Evolutionary conservation across 2,113 vertebrate genomes (phyloP).

Genomic region (Emberiza fucata): DNA sequence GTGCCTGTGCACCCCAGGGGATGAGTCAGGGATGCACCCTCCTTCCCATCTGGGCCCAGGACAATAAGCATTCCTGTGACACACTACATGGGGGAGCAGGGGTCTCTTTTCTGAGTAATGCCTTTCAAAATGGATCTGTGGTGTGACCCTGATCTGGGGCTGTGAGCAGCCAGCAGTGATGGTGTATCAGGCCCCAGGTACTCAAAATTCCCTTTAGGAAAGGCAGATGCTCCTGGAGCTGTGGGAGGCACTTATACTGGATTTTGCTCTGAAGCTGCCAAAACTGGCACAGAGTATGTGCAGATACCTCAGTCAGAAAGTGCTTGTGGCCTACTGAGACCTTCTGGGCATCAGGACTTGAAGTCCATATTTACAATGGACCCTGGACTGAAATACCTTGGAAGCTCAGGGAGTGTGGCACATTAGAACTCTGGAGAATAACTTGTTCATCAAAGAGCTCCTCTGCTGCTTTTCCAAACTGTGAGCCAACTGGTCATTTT

Average conservation of each 20-base stretch:
- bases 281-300: rapidly evolving
- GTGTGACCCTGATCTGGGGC: rapidly evolving
- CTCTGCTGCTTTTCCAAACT: background rate
- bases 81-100: rapidly evolving
- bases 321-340: background rate
- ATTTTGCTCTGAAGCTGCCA: background rate
- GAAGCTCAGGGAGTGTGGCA: background rate
- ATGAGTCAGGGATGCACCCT: background rate
- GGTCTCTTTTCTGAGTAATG: rapidly evolving
- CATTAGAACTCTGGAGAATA: background rate
- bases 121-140: rapidly evolving
- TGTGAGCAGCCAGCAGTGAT: rapidly evolving
- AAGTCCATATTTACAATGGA: background rate
- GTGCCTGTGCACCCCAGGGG: background rate
- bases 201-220: background rate
- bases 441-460: background rate
- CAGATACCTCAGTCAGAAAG: background rate
- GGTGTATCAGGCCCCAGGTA: background rate
- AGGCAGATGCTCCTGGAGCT: background rate
- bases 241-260: background rate
- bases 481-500: background rate
- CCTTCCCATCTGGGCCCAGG: background rate
- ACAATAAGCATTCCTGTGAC: rapidly evolving
- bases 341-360: background rate
- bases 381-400: background rate